Percentiles rank a stretch among this genome's conserved stretches.
These are phyloP conservation scores for Dugesia japonica DNA, from an alignment of 2,888 invertebrate species.

Conservation along the genomic window DNA sequence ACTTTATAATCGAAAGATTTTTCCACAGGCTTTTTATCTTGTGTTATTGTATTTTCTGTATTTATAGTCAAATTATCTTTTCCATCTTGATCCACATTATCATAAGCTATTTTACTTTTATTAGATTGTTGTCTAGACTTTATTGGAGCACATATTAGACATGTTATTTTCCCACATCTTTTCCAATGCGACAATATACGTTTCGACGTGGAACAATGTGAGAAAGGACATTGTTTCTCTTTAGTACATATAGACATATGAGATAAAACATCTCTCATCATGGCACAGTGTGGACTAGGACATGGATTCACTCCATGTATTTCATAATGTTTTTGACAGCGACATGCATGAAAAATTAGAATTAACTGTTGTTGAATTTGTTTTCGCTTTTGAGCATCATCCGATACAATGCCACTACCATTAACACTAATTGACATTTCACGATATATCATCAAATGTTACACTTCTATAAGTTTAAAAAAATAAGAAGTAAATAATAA, in stretches of 20 bases:
- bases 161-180: conserved; percentile 80
- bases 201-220: conserved; percentile 91
- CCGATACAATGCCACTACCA: conserved; percentile 40
- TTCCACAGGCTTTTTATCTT: too few relatives aligned
- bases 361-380: conserved; percentile 95
- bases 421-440: conserved; percentile 14
- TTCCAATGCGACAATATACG: conserved; percentile 99
- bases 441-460: conserved; percentile 6
- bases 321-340: conserved; percentile 67
- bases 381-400: conserved; percentile 88
- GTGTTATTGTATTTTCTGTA: not conserved
- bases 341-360: conserved; percentile 85
- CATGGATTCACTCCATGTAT: conserved; percentile 51
- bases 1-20: not conserved
- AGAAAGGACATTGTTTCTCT: conserved; percentile 56
- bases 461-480: not conserved
- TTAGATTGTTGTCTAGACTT: conserved; percentile 52
- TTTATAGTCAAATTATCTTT: not conserved
- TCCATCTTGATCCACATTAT: not conserved
- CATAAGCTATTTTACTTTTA: not conserved
- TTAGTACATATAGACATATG: conserved; percentile 93
- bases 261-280: conserved; percentile 94
- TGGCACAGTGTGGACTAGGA: conserved; percentile 86
- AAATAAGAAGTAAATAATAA: not conserved
- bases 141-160: conserved; percentile 89